These are phyloP conservation scores for Melieria picta DNA, from an alignment of 2,888 invertebrate genomes.

Conservation along the genomic window DNA sequence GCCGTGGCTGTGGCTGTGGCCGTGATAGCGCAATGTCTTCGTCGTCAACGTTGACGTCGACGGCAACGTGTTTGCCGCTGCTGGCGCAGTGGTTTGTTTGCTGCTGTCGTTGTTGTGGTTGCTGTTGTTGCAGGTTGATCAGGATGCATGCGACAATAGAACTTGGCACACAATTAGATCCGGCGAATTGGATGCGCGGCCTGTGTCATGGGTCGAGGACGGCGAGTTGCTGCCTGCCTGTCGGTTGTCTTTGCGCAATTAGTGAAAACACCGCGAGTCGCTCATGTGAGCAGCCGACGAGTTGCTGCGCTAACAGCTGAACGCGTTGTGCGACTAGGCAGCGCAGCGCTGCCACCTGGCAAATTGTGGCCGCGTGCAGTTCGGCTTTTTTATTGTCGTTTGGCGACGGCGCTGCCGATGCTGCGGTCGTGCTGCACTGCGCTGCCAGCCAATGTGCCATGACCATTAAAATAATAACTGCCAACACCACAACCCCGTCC, in stretches of 20 bases:
- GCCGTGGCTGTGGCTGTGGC: constrained; percentile 12
- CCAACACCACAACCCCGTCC: constrained; percentile 26
- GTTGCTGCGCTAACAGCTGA: constrained; percentile 46
- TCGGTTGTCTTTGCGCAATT: too few species aligned
- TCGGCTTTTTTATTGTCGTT: constrained; percentile 39
- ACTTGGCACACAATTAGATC: neutral
- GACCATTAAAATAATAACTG: constrained; percentile 38
- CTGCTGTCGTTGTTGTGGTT: constrained; percentile 19
- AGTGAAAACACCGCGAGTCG: neutral
- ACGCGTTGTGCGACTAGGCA: constrained; percentile 46
- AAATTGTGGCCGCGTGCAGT: constrained; percentile 42
- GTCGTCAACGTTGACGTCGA: neutral
- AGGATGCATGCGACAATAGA: neutral
- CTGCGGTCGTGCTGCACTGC: constrained; percentile 26
- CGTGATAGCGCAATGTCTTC: constrained; percentile 14
- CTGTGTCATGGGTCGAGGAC: neutral
- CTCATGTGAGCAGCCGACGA: constrained; percentile 30
- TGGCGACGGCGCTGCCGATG: constrained; percentile 12
- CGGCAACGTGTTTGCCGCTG: neutral
- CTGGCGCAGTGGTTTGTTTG: constrained; percentile 3
- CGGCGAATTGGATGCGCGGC: neutral
- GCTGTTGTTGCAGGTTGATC: constrained; percentile 17
- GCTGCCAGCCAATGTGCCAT: constrained; percentile 25
- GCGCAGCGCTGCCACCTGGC: constrained; percentile 34
- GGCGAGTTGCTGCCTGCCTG: too few species aligned